Evolutionary conservation across 2,113 vertebrate species (phyloP).

Genomic region (Oriolus oriolus): DNA sequence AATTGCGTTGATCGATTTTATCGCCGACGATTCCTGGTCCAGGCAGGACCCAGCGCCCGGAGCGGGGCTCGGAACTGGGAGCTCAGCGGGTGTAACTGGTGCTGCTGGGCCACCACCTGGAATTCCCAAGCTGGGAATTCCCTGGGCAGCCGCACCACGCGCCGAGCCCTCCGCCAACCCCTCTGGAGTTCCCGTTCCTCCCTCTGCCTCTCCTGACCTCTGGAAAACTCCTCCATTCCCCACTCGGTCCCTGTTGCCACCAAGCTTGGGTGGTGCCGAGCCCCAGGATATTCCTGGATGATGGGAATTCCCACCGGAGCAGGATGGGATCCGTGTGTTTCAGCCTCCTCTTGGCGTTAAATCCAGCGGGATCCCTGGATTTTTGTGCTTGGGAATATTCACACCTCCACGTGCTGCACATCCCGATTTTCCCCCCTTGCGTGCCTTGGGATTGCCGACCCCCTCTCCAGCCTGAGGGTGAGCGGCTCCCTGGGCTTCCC

Average conservation of each 20-base stretch:
- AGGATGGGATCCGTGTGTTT: background rate
- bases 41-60: background rate
- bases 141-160: background rate
- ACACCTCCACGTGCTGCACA: accelerated
- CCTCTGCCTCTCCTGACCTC: background rate
- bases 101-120: background rate
- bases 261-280: background rate
- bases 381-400: no score
- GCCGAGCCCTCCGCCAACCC: background rate
- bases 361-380: background rate
- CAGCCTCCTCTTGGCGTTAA: background rate
- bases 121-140: background rate
- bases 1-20: background rate
- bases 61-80: accelerated
- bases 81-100: background rate
- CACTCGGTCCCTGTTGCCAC: background rate
- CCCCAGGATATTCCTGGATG: background rate
- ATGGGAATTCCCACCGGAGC: accelerated
- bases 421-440: background rate
- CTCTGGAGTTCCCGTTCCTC: accelerated
- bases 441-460: background rate
- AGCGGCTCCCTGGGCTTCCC: background rate
- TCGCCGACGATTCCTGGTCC: background rate
- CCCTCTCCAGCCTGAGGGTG: background rate
- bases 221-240: background rate